These are phyloP conservation scores for Apamea crenata DNA, from an alignment of 2,888 invertebrate species.

Conservation along the genomic window DNA sequence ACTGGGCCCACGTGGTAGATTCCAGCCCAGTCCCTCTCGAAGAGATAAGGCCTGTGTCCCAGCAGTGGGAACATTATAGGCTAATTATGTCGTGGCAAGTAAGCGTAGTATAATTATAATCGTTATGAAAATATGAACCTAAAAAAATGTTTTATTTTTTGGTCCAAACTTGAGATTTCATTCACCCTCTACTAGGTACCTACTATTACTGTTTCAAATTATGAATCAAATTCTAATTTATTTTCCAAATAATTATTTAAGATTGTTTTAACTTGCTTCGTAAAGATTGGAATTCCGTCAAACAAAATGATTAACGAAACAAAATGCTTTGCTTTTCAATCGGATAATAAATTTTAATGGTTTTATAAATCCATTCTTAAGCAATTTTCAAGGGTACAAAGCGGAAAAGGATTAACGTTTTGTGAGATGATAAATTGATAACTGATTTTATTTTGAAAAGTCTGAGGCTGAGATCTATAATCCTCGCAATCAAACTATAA, in stretches of 20 bases:
- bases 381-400: neutral
- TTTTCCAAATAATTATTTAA: neutral
- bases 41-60: neutral
- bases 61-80: no score
- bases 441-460: neutral
- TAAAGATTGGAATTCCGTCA: slow-evolving; percentile 20
- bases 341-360: slow-evolving; percentile 35
- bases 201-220: slow-evolving; percentile 6
- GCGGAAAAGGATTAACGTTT: neutral
- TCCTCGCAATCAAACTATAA: neutral
- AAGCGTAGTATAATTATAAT: neutral
- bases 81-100: neutral
- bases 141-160: neutral
- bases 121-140: no score
- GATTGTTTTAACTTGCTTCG: slow-evolving; percentile 8
- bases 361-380: slow-evolving; percentile 19
- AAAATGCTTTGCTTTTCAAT: slow-evolving; percentile 28
- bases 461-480: neutral
- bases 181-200: neutral
- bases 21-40: no score
- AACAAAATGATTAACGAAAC: slow-evolving; percentile 44
- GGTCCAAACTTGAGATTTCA: neutral
- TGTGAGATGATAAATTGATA: neutral
- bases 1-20: no score
- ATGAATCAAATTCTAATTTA: slow-evolving; percentile 8